These are phyloP conservation scores for Diglossa cyanea DNA, from an alignment of 2,797 vertebrate species.

Conservation along the genomic window DNA sequence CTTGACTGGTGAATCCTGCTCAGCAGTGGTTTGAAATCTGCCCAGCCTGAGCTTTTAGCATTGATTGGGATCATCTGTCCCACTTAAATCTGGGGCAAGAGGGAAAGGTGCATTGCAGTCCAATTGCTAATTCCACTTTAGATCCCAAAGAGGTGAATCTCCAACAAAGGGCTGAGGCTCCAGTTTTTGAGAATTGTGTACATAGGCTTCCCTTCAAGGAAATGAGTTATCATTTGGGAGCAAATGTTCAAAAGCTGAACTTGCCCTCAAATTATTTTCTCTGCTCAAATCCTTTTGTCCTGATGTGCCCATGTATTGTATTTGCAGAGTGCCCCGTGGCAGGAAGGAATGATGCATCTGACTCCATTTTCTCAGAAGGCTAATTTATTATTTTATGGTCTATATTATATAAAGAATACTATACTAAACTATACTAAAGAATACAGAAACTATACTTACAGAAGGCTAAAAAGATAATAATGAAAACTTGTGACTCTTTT, in stretches of 20 bases:
- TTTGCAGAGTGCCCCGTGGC: not conserved
- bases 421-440: not conserved
- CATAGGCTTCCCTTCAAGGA: not conserved
- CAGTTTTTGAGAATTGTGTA: not conserved
- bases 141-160: not conserved
- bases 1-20: not conserved
- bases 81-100: not conserved
- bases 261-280: not conserved
- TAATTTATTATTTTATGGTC: not conserved
- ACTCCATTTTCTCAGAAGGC: not conserved
- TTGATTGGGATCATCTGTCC: not conserved
- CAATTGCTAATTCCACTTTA: not conserved
- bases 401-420: not conserved
- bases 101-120: not conserved
- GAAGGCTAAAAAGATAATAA: not conserved
- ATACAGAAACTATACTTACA: not conserved
- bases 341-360: not conserved
- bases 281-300: not conserved
- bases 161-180: not conserved
- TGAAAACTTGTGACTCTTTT: accelerated
- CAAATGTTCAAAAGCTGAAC: not conserved
- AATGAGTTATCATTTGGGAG: not conserved
- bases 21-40: not conserved
- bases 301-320: not conserved
- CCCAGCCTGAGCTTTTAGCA: not conserved